Evolutionary conservation across 37 sponge, comb jelly and placozoan genomes (phyloP).

Genomic region (Spongilla lacustris): DNA sequence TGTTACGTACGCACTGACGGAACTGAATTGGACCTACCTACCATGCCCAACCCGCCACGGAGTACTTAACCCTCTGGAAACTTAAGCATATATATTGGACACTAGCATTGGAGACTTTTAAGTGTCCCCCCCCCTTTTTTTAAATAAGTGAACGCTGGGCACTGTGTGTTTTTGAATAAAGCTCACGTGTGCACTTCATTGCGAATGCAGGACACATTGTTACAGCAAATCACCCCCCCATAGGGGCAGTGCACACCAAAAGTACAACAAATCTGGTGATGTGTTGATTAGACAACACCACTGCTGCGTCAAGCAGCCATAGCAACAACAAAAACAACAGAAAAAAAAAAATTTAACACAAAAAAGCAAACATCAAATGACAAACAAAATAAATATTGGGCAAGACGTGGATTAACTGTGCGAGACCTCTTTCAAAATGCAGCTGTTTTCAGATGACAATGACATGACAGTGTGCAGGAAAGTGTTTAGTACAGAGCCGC

Average conservation of each 20-base stretch:
- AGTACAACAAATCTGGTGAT: not conserved
- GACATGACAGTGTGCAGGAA: not conserved
- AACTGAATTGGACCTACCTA: not conserved
- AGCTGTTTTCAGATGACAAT: not conserved
- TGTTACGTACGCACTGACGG: constrained; percentile 35
- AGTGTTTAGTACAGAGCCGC: not conserved
- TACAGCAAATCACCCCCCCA: not conserved
- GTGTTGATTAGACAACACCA: not conserved
- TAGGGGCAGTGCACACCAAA: not conserved
- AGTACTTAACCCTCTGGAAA: not conserved
- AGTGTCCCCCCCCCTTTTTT: not conserved
- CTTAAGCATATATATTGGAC: not conserved
- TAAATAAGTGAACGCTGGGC: too few species aligned
- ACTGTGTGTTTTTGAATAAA: not conserved
- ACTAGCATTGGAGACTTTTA: not conserved
- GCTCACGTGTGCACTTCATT: not conserved
- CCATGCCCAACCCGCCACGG: constrained; percentile 5
- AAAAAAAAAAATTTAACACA: not conserved
- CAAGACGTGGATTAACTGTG: not conserved
- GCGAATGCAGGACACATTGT: too few species aligned
- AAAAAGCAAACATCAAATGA: not conserved
- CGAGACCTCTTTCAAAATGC: not conserved
- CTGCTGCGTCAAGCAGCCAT: not conserved
- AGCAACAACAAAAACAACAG: too few species aligned
- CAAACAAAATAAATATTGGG: not conserved